Percentiles rank a stretch among this genome's conserved stretches.
These are phyloP conservation scores for Notodromas monacha DNA, from an alignment of 2,888 invertebrate genomes.

Conservation along the genomic window DNA sequence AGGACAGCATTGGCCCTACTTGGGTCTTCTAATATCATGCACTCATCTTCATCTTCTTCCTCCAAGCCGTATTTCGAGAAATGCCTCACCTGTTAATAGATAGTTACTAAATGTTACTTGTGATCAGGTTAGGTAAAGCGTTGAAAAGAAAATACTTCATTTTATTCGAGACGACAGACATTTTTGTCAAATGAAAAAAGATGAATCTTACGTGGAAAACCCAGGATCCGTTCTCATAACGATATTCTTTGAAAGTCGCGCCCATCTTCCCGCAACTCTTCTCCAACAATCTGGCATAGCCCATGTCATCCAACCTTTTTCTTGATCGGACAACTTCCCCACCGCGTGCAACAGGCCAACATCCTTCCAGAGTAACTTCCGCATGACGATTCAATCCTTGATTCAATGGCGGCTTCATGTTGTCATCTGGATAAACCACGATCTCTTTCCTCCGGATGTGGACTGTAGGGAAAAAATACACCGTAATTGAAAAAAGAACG, in stretches of 20 bases:
- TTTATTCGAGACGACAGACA: slow-evolving; percentile 6
- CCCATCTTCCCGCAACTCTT: slow-evolving; percentile 51
- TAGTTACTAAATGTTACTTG: slow-evolving; percentile 6
- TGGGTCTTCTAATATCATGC: neutral
- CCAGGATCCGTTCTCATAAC: slow-evolving; percentile 86
- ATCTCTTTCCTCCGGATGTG: slow-evolving; percentile 79
- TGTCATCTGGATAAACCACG: slow-evolving; percentile 63
- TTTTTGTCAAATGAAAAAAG: no score
- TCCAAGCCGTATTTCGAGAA: slow-evolving; percentile 72
- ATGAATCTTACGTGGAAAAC: slow-evolving; percentile 37
- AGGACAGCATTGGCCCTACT: neutral
- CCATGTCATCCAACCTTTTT: slow-evolving; percentile 37
- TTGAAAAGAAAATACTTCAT: no score
- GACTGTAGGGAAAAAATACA: no score
- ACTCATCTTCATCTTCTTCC: slow-evolving; percentile 56
- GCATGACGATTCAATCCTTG: slow-evolving; percentile 60
- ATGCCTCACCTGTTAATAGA: slow-evolving; percentile 35
- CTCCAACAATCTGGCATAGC: slow-evolving; percentile 52
- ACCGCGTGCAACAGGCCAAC: slow-evolving; percentile 71
- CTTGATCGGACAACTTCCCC: slow-evolving; percentile 41
- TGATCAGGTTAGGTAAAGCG: no score
- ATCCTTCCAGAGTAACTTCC: slow-evolving; percentile 53
- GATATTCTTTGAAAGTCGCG: slow-evolving; percentile 69
- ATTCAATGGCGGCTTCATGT: slow-evolving; percentile 57
- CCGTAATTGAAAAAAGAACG: no score